Percentiles rank a stretch among this genome's conserved stretches.
Conservation (phyloP, 2,797 vertebrate species). For the Atherinosoma microstoma region DNA sequence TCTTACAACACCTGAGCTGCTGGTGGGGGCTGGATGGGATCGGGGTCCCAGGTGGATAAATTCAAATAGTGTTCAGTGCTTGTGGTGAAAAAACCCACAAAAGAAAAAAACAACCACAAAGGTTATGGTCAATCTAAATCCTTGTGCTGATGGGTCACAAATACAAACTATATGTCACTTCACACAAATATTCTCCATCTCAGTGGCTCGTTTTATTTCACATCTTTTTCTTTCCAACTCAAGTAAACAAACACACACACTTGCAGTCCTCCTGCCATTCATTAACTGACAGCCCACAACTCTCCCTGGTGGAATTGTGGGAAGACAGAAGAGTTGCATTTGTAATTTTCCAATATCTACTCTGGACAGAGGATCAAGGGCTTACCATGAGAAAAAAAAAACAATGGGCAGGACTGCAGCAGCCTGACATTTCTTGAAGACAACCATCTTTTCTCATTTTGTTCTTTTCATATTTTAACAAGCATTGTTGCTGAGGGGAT, state of each 20-base stretch:
- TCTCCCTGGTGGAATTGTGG: conserved; percentile 69
- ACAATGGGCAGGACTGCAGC: conserved; percentile 28
- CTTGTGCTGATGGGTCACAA: conserved; percentile 59
- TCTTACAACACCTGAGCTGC: conserved; percentile 83
- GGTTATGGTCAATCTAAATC: conserved; percentile 73
- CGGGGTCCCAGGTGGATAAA: conserved; percentile 76
- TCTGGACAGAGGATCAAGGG: conserved; percentile 69
- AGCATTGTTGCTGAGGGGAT: conserved; percentile 31
- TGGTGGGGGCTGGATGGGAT: conserved; percentile 42
- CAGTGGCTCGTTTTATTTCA: conserved; percentile 24
- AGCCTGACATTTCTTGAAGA: conserved; percentile 62
- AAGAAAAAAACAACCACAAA: conserved; percentile 39
- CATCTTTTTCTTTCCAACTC: neutral
- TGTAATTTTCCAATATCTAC: conserved; percentile 77
- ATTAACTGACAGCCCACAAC: conserved; percentile 73
- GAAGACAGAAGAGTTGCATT: conserved; percentile 77
- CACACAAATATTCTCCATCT: conserved; percentile 37
- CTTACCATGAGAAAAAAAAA: conserved; percentile 51
- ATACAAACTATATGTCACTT: conserved; percentile 50
- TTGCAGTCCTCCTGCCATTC: conserved; percentile 42
- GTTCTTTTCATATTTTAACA: conserved; percentile 48
- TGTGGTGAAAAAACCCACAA: conserved; percentile 20
- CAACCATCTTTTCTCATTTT: conserved; percentile 57
- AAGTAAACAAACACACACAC: neutral
- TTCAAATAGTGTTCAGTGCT: conserved; percentile 78